Evolutionary conservation across 2,797 vertebrate genomes (phyloP).

Genomic region (Cryptoprocta ferox): DNA sequence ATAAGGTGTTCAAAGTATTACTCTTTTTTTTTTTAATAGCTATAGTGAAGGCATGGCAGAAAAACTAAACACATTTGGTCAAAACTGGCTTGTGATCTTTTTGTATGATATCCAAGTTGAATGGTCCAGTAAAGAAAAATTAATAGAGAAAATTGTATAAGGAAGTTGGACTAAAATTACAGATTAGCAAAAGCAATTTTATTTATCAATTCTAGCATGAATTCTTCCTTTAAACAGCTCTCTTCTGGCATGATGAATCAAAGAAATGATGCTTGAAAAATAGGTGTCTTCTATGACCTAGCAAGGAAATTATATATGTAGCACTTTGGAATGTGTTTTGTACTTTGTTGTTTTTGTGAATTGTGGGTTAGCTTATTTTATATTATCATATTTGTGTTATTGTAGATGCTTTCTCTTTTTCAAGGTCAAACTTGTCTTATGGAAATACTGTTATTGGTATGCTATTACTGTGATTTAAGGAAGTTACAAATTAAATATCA

Average conservation of each 20-base stretch:
- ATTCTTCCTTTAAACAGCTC: background rate
- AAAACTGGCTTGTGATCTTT: background rate
- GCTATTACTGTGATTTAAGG: background rate
- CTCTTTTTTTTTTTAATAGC: background rate
- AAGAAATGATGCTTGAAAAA: conserved; percentile 23
- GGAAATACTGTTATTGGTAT: background rate
- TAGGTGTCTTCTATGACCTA: background rate
- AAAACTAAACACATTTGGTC: background rate
- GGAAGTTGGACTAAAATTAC: background rate
- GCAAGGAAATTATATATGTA: background rate
- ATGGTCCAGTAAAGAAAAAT: conserved; percentile 12
- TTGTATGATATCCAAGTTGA: background rate
- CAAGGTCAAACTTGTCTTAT: conserved; percentile 1
- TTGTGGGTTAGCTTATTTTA: conserved; percentile 22
- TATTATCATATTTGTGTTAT: background rate
- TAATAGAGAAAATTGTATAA: background rate
- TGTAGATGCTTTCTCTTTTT: conserved; percentile 34
- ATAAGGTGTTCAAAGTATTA: background rate
- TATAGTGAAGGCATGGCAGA: background rate
- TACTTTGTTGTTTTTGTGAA: background rate
- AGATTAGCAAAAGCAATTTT: conserved; percentile 9
- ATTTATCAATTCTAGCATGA: background rate
- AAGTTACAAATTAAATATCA: conserved; percentile 59
- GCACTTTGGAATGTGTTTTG: background rate
- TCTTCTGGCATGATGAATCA: background rate